Percentiles rank a stretch among this genome's conserved stretches.
Evolutionary conservation across 2,797 vertebrate genomes (phyloP).

Genomic region (Limosa lapponica): DNA sequence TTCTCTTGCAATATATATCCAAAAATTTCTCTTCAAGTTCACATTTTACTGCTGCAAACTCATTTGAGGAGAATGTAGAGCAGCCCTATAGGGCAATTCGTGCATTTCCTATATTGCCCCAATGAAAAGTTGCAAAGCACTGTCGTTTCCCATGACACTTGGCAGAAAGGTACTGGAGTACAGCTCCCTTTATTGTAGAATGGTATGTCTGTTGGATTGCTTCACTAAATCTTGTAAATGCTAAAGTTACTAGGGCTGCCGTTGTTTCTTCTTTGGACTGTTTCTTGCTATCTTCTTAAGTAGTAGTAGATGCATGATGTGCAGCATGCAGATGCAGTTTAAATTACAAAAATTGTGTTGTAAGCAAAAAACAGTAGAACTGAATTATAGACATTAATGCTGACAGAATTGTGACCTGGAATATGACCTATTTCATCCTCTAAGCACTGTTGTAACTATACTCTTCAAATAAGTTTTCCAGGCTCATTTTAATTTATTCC

Average conservation of each 20-base stretch:
- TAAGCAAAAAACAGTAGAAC: not conserved
- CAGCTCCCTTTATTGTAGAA: not conserved
- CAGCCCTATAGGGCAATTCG: accelerated
- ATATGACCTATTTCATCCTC: not conserved
- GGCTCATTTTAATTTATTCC: not conserved
- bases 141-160: not conserved
- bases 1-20: not conserved
- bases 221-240: not conserved
- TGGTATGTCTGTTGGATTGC: not conserved
- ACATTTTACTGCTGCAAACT: not conserved
- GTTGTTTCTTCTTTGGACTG: not conserved
- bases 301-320: not conserved
- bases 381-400: not conserved
- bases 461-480: not conserved
- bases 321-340: not conserved
- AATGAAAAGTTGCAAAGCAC: not conserved
- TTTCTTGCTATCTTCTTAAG: not conserved
- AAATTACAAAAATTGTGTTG: not conserved
- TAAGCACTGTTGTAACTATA: not conserved
- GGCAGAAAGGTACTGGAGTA: not conserved
- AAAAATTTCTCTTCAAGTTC: not conserved
- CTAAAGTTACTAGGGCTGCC: not conserved
- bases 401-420: not conserved
- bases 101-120: not conserved
- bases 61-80: not conserved